Evolutionary conservation across 2,797 vertebrate species (phyloP).

Genomic region (Sebastes matsubarae): DNA sequence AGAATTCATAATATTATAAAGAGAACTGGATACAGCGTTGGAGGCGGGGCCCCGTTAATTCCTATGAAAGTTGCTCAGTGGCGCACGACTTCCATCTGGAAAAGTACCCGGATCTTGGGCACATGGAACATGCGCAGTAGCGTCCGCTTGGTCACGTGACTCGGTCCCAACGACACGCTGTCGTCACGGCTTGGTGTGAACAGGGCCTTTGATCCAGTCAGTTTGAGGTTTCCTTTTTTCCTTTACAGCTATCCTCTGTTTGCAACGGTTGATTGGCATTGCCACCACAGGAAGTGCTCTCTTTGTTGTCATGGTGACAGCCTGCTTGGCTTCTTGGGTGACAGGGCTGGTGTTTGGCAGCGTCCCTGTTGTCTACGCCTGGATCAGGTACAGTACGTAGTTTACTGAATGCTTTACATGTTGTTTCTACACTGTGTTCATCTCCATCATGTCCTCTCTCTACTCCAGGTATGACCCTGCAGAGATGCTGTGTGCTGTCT

Average conservation of each 20-base stretch:
- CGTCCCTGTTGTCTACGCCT: conserved; percentile 76
- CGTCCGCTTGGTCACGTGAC: no score
- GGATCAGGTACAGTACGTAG: conserved; percentile 78
- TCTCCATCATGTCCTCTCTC: neutral
- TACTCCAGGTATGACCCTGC: conserved; percentile 77
- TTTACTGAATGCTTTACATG: neutral
- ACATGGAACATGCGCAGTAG: no score
- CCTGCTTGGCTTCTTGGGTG: conserved; percentile 74
- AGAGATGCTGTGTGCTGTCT: conserved; percentile 84
- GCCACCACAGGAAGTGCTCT: conserved; percentile 32
- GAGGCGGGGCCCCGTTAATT: no score
- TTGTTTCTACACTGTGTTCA: neutral
- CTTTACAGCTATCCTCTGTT: conserved; percentile 73
- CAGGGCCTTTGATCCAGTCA: neutral
- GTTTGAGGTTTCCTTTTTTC: neutral
- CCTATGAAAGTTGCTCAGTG: no score
- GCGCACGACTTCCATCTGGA: no score
- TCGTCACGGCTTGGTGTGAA: no score
- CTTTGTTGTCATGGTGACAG: conserved; percentile 53
- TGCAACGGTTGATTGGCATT: conserved; percentile 66
- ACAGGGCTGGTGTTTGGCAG: conserved; percentile 78
- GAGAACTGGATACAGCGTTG: no score
- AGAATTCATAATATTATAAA: no score
- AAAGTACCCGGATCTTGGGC: no score
- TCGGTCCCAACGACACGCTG: no score